phyloP scores from a whole-genome alignment of 1,140 invertebrate species.

The Bombus balteatus region DNA sequence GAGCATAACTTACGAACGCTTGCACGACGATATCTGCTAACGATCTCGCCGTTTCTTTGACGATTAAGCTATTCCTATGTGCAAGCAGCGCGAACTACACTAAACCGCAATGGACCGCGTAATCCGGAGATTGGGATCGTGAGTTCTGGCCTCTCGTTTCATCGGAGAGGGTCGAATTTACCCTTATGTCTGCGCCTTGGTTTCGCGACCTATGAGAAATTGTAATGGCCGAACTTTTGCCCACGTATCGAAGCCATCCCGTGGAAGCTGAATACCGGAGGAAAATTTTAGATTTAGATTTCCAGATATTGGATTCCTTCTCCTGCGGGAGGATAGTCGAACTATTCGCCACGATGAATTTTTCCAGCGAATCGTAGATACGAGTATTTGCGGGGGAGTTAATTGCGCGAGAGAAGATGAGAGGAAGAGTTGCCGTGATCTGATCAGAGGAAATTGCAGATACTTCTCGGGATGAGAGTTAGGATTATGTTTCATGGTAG shows the following conservation, averaged over 20 bases:
- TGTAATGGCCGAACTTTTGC: background rate
- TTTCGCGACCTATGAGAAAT: background rate
- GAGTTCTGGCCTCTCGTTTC: background rate
- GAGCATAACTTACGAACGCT: background rate
- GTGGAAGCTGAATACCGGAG: too few species aligned
- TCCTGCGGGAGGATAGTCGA: background rate
- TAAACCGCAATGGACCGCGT: constrained; percentile 1
- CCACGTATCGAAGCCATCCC: background rate
- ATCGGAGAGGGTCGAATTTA: background rate
- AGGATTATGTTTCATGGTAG: background rate
- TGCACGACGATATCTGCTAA: background rate
- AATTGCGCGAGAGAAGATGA: background rate
- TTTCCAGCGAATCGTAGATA: background rate
- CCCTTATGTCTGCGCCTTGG: background rate
- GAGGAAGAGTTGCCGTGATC: background rate
- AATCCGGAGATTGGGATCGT: constrained; percentile 23
- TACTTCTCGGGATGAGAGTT: background rate
- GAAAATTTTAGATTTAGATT: background rate
- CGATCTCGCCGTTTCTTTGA: background rate
- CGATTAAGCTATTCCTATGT: constrained; percentile 27
- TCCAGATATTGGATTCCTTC: background rate
- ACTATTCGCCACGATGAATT: background rate
- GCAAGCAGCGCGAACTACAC: background rate
- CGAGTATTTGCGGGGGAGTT: background rate
- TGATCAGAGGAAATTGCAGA: too few species aligned